Evolutionary conservation across 2,888 invertebrate genomes (phyloP), one percentile per base, ranked within the genome.

Genomic region (Trichopoda pennipes): DNA sequence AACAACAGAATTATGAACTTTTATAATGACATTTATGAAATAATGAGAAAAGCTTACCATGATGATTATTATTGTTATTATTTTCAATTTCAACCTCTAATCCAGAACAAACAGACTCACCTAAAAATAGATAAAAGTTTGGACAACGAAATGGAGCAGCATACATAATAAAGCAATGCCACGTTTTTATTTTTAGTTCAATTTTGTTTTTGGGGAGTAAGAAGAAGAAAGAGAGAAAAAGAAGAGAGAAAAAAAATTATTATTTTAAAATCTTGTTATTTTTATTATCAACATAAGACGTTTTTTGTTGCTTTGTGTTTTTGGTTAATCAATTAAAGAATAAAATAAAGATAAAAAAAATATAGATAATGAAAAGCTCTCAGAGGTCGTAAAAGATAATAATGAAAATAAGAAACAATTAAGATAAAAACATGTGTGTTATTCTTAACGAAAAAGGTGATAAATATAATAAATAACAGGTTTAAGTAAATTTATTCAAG

Each of bases 71-170:
- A 90, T 90, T 86, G 90, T 90, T 90, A 90, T 90, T 90, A 90
- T 90, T 90, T 90, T 90, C 90, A 90, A 90, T 90, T 90, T 90
- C 90, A 90, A 90, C 90, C 90, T 90, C 90, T 90, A 89, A 89
- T 90, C 90, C 90, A 89, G 90, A 90, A 90, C 90, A 90, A 90
- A 90, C 90, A 88, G 90, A 90, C 90, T 90, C 90, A 90, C 90
- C 90, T 90, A 87, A 85, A 90, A 90, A 78, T 85, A 84, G 84
- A 84, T 61, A 81, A 81, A 70, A 68, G 56, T 68, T 58, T 61
- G 74, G 73, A 79, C 75, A 80, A 74, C 61, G 61, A 82, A 47
- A 81, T 75, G 58, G 70, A 32, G 75, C 82, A 79, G 75, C 72
- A 73, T 63, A 77, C 70, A 63, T 28, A 44, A 55, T 28, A 53